phyloP scores from a whole-genome alignment of 2,888 invertebrate species.

The Caenorhabditis angaria region DNA sequence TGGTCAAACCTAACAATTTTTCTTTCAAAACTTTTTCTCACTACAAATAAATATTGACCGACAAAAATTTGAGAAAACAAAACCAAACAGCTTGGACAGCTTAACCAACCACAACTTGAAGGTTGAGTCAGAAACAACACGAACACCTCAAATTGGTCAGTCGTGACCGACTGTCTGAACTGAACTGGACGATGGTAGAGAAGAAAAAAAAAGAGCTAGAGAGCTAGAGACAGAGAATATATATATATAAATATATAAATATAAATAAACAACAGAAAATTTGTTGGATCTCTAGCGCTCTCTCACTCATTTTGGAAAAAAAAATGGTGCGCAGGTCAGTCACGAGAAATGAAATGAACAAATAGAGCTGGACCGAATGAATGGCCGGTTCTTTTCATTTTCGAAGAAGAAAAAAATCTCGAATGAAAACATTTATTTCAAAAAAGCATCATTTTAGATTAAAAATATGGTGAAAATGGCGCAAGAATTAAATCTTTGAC shows the following conservation, averaged over 20 bases:
- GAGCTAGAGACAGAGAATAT: neutral
- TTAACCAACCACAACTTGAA: constrained; percentile 1
- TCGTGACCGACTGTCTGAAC: neutral
- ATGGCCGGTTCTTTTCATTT: neutral
- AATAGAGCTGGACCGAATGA: neutral
- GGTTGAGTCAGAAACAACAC: constrained; percentile 4
- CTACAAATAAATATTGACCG: neutral
- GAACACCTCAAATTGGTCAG: neutral
- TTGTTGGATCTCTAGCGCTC: neutral
- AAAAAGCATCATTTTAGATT: constrained; percentile 1
- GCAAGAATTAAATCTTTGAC: constrained; percentile 35
- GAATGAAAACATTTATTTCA: constrained; percentile 14
- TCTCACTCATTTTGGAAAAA: neutral
- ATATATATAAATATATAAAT: constrained; percentile 2
- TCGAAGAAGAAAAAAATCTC: neutral
- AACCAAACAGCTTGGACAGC: constrained; percentile 1
- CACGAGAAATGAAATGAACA: constrained; percentile 1
- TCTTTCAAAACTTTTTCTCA: neutral
- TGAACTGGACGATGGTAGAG: neutral
- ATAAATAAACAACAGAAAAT: constrained; percentile 4
- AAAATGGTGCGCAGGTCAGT: neutral
- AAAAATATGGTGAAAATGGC: constrained; percentile 39
- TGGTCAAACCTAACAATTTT: neutral
- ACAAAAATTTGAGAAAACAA: too few relatives aligned
- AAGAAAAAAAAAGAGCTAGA: neutral